These are phyloP conservation scores for Platysternon megacephalum DNA, from an alignment of 2,113 vertebrate genomes.

Conservation along the genomic window DNA sequence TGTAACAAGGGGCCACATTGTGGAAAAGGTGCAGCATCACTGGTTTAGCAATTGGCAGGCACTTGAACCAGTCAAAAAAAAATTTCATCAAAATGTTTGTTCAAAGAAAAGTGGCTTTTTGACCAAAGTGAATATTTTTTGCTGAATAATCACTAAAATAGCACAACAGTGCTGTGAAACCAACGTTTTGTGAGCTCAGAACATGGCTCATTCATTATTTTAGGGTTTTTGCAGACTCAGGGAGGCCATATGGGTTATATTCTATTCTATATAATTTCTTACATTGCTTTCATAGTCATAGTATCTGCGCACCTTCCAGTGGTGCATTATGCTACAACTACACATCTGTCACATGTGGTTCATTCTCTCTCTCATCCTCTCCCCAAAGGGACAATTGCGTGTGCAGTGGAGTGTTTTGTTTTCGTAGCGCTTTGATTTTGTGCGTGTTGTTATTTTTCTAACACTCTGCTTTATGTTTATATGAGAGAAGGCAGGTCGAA, in stretches of 20 bases:
- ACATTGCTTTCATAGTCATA: neutral
- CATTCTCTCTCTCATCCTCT: neutral
- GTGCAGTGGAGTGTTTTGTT: neutral
- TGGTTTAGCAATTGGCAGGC: neutral
- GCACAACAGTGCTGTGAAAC: neutral
- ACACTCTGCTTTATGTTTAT: neutral
- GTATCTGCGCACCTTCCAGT: neutral
- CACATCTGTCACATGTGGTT: neutral
- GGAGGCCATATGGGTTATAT: neutral
- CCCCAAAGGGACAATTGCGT: neutral
- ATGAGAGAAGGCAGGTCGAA: neutral
- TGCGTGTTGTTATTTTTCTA: neutral
- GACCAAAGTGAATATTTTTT: neutral
- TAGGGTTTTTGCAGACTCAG: neutral
- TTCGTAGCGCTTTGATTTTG: neutral
- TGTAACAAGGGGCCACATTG: neutral
- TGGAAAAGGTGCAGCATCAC: neutral
- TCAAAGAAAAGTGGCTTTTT: neutral
- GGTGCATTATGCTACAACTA: neutral
- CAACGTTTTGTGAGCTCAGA: neutral
- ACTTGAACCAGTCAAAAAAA: neutral
- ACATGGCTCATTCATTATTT: neutral
- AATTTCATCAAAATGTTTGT: neutral
- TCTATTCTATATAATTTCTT: neutral
- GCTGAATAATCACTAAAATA: neutral